Percentiles rank a stretch among this genome's conserved stretches.
Conservation (phyloP, 92 coral and sea anemone genomes). For the Plumapathes pennacea region DNA sequence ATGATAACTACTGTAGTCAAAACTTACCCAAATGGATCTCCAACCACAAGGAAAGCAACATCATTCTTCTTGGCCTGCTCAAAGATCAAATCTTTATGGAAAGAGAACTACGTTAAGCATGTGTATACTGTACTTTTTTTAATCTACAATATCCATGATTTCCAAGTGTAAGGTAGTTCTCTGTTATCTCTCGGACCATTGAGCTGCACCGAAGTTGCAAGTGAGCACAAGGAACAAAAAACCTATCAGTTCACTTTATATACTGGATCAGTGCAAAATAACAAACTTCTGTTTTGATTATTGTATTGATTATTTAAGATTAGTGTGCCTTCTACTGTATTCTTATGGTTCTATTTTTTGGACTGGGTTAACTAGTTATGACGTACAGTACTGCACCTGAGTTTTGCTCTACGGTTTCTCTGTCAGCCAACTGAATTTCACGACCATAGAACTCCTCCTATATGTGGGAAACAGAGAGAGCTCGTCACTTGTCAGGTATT, state of each 20-base stretch:
- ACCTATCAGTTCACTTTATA: no score
- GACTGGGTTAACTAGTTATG: no score
- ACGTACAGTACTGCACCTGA: no score
- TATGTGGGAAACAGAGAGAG: neutral
- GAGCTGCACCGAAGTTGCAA: no score
- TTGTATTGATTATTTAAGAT: no score
- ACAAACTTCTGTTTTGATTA: no score
- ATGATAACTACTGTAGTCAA: neutral
- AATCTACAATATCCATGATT: neutral
- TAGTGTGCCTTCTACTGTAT: no score
- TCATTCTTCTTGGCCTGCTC: slow-evolving; percentile 81
- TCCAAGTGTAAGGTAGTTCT: neutral
- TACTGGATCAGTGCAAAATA: no score
- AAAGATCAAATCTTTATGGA: slow-evolving; percentile 60
- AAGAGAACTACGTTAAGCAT: neutral
- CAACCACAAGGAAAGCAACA: slow-evolving; percentile 96
- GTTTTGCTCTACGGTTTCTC: slow-evolving; percentile 94
- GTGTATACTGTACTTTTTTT: no score
- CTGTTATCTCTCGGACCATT: neutral
- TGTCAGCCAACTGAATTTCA: slow-evolving; percentile 83
- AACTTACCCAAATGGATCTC: slow-evolving; percentile 99
- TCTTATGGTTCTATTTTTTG: no score
- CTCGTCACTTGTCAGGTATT: no score
- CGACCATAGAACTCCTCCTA: slow-evolving; percentile 94
- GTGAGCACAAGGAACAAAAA: no score